These are phyloP conservation scores for Squalus acanthias DNA, from an alignment of 2,797 vertebrate species.

Conservation along the genomic window DNA sequence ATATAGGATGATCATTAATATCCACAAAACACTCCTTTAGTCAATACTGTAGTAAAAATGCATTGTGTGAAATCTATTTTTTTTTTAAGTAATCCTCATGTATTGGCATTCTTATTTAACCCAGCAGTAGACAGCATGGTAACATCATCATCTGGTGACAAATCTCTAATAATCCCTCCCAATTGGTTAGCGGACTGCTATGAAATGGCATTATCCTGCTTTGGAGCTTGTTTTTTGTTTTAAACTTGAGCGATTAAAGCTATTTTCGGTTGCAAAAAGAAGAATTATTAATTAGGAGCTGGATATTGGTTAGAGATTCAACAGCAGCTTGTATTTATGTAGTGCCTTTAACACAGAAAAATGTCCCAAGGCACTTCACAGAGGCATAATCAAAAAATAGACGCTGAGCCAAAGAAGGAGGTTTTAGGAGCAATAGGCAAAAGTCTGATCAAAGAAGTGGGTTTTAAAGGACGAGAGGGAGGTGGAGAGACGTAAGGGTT, in stretches of 20 bases:
- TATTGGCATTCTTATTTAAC: neutral
- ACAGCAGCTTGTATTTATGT: neutral
- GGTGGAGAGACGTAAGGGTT: too few relatives aligned
- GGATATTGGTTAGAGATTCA: neutral
- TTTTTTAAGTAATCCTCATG: neutral
- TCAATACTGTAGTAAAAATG: neutral
- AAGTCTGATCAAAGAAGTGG: neutral
- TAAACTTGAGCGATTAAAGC: neutral
- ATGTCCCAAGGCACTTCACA: neutral
- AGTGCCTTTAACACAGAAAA: neutral
- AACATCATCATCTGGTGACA: neutral
- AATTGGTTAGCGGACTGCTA: neutral
- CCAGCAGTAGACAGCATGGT: neutral
- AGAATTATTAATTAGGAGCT: neutral
- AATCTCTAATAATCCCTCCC: neutral
- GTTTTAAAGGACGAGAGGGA: neutral
- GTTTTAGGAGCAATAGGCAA: neutral
- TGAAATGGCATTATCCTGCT: neutral
- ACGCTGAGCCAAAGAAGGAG: neutral
- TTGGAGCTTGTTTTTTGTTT: neutral
- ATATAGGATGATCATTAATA: too few relatives aligned
- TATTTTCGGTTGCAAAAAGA: neutral
- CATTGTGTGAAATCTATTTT: neutral
- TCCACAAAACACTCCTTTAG: neutral
- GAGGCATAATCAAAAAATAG: neutral